phyloP scores from a whole-genome alignment of 2,113 vertebrate species.

The Syngnathoides biaculeatus region DNA sequence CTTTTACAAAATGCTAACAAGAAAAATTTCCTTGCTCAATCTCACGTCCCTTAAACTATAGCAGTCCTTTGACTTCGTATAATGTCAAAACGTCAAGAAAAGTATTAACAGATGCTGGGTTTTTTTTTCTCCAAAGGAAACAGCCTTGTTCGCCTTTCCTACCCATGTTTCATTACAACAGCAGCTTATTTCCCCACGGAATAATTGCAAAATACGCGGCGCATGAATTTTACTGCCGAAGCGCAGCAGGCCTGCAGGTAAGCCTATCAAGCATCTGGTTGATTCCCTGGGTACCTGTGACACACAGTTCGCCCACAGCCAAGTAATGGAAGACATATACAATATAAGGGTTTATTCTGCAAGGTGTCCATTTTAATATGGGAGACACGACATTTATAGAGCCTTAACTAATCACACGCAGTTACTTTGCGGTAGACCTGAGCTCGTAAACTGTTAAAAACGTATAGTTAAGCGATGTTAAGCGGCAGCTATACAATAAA shows the following conservation, averaged over 20 bases:
- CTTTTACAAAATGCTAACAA: neutral
- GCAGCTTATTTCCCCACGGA: conserved; percentile 66
- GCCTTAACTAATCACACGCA: conserved; percentile 36
- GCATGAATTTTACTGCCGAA: conserved; percentile 65
- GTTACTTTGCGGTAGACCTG: conserved; percentile 22
- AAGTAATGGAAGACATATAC: conserved; percentile 57
- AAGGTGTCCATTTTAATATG: conserved; percentile 56
- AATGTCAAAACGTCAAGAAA: conserved; percentile 11
- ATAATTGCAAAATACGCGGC: conserved; percentile 65
- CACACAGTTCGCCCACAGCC: conserved; percentile 42
- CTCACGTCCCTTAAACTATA: neutral
- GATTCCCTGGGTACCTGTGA: conserved; percentile 65
- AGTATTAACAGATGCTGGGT: conserved; percentile 26
- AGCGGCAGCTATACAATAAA: conserved; percentile 27
- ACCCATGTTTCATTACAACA: conserved; percentile 58
- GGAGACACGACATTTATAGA: conserved; percentile 41
- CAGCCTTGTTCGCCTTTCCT: conserved; percentile 51
- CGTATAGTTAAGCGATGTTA: conserved; percentile 38
- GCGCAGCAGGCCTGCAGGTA: conserved; percentile 65
- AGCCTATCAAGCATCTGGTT: conserved; percentile 69
- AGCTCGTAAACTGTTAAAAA: conserved; percentile 49
- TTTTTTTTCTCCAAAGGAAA: conserved; percentile 48
- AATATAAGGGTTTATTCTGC: conserved; percentile 60
- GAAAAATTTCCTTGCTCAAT: neutral
- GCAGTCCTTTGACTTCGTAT: neutral